Evolutionary conservation across 2,113 vertebrate genomes (phyloP).

Genomic region (Rhynchopsitta pachyrhyncha): DNA sequence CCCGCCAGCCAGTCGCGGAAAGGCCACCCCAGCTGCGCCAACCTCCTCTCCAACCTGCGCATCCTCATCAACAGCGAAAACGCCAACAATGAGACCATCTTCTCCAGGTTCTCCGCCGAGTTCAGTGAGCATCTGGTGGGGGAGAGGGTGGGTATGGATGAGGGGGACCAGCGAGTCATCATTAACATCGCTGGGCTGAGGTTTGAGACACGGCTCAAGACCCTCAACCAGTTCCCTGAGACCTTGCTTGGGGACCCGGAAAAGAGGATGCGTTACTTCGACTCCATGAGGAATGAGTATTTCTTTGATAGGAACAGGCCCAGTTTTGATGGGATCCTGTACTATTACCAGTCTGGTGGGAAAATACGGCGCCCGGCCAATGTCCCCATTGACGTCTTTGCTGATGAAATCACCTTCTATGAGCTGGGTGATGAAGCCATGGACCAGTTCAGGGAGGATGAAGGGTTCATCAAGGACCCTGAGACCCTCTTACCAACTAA

Average conservation of each 20-base stretch:
- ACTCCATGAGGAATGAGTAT: conserved; percentile 96
- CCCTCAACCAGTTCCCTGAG: conserved; percentile 90
- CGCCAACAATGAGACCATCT: conserved; percentile 82
- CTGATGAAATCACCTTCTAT: conserved; percentile 94
- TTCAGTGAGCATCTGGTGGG: conserved; percentile 80
- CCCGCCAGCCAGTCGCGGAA: conserved; percentile 56
- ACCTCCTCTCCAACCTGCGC: conserved; percentile 87
- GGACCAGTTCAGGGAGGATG: conserved; percentile 95
- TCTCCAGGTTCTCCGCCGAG: conserved; percentile 83
- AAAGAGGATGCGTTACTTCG: conserved; percentile 94
- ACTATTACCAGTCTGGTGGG: conserved; percentile 95
- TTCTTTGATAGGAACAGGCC: conserved; percentile 96
- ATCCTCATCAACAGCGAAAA: conserved; percentile 80
- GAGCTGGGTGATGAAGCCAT: conserved; percentile 90
- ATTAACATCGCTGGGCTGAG: conserved; percentile 94
- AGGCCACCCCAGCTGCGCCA: conserved; percentile 76
- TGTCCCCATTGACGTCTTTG: conserved; percentile 91
- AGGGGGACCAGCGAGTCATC: conserved; percentile 90
- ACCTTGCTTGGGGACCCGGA: conserved; percentile 88
- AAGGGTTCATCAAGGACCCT: conserved; percentile 93
- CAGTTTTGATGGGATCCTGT: conserved; percentile 96
- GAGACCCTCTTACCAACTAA: conserved; percentile 87
- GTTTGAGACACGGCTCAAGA: conserved; percentile 92
- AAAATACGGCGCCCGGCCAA: conserved; percentile 93
- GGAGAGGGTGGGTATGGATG: conserved; percentile 79